Evolutionary conservation across 2,797 vertebrate genomes (phyloP), one percentile per base, ranked within the genome.

Genomic region (Ctenosaura bakeri): DNA sequence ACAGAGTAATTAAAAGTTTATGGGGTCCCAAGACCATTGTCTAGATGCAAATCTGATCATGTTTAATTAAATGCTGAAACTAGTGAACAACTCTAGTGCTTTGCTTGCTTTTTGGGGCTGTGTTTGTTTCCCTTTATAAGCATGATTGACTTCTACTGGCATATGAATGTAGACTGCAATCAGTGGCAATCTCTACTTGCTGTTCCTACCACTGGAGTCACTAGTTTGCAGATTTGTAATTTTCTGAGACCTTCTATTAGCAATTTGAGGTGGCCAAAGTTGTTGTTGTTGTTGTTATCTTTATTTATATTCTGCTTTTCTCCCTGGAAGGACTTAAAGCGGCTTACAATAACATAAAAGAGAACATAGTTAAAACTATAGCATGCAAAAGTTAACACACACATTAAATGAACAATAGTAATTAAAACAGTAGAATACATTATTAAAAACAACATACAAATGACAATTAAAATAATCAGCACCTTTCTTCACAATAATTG

Each of bases 1-100:
- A 87, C 16, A 90, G 35, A 82, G 83, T 76, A 76, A 74, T 64
- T 82, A 54, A 66, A 87, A 20, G 73, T 90, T 87, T 83, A 87
- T 76, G 32, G 46, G n/a, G 86, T 82, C 54, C 84, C 78, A 80
- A 64, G 56, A 52, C 46, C 62, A 83, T 59, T 29, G 85, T 86
- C 38, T 86, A 66, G 79, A 81, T 73, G 77, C 83, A 73, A n/a
- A 71, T 69, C 64, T 29, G 12, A 86, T 78, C 83, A 80, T 80
- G 38, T 71, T 90, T 50, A 86, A 90, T 86, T 90, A 76, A 83
- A 82, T 76, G 69, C 22, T 74, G 42, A 76, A 76, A 50, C 54
- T 62, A 42, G 22, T 82, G n/a, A 54, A 85, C 66, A 56, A 29
- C 54, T 38, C 22, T 79, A 46, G n/a, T n/a, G 46, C 62, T 86